Conservation (phyloP, 2,797 vertebrate genomes). For the Gymnoscopelus microlampas region DNA sequence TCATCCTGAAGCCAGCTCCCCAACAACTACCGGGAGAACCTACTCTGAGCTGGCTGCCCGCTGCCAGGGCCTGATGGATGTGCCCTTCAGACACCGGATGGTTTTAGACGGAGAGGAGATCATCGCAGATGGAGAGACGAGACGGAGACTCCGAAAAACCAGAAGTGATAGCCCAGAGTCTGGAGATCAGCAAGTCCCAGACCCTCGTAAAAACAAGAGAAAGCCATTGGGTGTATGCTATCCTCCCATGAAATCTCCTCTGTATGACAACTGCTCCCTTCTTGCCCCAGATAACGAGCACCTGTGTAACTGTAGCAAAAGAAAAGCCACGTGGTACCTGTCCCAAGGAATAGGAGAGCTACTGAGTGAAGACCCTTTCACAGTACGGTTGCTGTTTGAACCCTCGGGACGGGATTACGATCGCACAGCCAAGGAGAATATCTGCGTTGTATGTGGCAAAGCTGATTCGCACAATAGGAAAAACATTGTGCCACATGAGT, state of each 20-base stretch:
- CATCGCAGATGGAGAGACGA: too few species aligned
- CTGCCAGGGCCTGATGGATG: too few species aligned
- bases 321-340: conserved; percentile 98
- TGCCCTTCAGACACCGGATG: too few species aligned
- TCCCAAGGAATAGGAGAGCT: conserved; percentile 97
- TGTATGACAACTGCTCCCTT: conserved; percentile 99
- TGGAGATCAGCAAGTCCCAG: too few species aligned
- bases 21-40: too few species aligned
- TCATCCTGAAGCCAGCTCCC: too few species aligned
- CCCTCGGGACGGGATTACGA: conserved; percentile 97
- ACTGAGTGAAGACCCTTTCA: conserved; percentile 91
- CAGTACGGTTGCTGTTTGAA: conserved; percentile 93
- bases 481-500: conserved; percentile 76
- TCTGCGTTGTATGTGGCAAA: conserved; percentile 97
- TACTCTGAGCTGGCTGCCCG: too few species aligned
- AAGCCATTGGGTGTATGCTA: conserved; percentile 47
- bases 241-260: conserved; percentile 89
- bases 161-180: too few species aligned
- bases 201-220: too few species aligned
- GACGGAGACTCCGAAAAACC: too few species aligned
- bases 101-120: too few species aligned
- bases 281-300: conserved; percentile 96
- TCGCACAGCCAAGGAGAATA: conserved; percentile 93
- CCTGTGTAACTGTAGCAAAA: conserved; percentile 96
- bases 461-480: conserved; percentile 95